Evolutionary conservation across 1,140 invertebrate species (phyloP), one percentile per base, ranked within the genome.

Genomic region (Nymphalis io): DNA sequence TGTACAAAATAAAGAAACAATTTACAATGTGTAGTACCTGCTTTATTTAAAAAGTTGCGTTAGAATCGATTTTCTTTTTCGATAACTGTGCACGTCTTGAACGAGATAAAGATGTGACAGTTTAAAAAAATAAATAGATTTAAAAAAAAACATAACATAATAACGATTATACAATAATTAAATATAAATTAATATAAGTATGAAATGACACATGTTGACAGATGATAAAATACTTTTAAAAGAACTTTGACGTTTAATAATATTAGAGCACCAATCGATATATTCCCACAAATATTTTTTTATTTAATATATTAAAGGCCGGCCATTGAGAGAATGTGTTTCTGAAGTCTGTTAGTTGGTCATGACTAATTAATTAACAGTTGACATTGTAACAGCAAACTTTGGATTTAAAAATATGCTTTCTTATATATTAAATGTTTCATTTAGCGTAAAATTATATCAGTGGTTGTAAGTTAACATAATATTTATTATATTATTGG

Each of bases 51-150:
- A 48, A 62, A 53, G 44, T 20, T 38, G 20, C 15, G 21, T 57
- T 6, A 20, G 23, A 44, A 44, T 53, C 42, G 60, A 58, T 21
- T 27, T 63, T 55, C 68, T 72, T 78, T n/a, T 64, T 79, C 73
- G 70, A 65, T 44, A 73, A 85, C 86, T 88, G 86, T 74, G 44
- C 82, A 85, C 84, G 69, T 87, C 86, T 88, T 88, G 73, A 79
- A 74, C 55, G 69, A 79, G 73, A 80, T 78, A 87, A 88, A 88
- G 86, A 87, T 73, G 83, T 78, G 84, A 81, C 86, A 88, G 83
- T 81, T 78, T 48, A 75, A 59, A 46, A 57, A 70, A 60, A 64
- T 42, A 58, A 62, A 27, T 58, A 51, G 23, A 18, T 18, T n/a
- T 38, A 61, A 12, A 61, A 53, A 42, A 20, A 66, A n/a, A 40